Base-by-base conservation (phyloP, 2,113 vertebrate genomes). In the Megaceryle maxima region DNA sequence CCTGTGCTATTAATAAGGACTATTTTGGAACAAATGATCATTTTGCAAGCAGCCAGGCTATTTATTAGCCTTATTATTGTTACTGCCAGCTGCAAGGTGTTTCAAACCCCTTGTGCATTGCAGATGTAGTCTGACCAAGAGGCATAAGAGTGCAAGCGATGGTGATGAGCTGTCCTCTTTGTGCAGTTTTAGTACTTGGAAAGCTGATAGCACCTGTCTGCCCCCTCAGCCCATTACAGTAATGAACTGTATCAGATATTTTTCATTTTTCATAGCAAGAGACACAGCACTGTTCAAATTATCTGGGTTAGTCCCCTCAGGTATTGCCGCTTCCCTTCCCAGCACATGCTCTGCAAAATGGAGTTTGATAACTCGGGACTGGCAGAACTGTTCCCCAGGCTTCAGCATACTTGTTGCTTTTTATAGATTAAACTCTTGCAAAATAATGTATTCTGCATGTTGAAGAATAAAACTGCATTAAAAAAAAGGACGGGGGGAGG, bases 91-190 rank as follows among this genome's bases (percentile, higher is more conserved):
- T 96, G 81, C 86, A 91, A 95, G 81, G 83, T 92, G 55, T 83
- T 92, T 75, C 0, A 0, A 55, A 43, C 79, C 70, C 48, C 28
- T 79, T 5, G 1, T 10, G 28, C 2, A 0, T 7, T 68, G 73
- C 85, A 73, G 81, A 64, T n/a, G 48, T 16, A 73, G 28, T 67
- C 89, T 59, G 84, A 87, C 46, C 43, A 26, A 87, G 84, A 46
- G 50, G 46, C 1, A 3, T 0, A 0, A 21, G 1, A 48, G 31
- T 39, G 69, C 26, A 28, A 67, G 51, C 0, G 0, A 3, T 3
- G 50, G 35, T 33, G 48, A 46, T 0, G 1, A 73, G 56, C 43
- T 80, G 75, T 18, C 15, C 62, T 18, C 60, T 37, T 11, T 17
- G 39, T 55, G 72, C 31, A 24, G 8, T 24, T 64, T 18, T 18